Evolutionary conservation across 2,797 vertebrate species (phyloP).

Genomic region (Protonibea diacanthus): DNA sequence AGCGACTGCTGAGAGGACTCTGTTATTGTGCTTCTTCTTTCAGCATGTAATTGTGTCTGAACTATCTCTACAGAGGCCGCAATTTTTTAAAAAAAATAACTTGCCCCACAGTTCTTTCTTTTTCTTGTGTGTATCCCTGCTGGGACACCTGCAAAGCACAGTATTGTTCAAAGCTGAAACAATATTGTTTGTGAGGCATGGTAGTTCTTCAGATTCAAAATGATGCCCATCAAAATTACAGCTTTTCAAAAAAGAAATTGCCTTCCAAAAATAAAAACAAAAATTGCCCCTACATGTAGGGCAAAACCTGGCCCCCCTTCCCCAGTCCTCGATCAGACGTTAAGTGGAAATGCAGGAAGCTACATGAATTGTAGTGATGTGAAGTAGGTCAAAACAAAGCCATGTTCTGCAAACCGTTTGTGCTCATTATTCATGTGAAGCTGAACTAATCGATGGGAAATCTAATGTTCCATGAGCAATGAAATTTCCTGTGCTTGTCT

Average conservation of each 20-base stretch:
- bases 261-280: conserved; percentile 20
- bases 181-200: conserved; percentile 72
- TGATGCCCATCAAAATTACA: conserved; percentile 51
- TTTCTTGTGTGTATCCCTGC: conserved; percentile 58
- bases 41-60: conserved; percentile 63
- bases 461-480: conserved; percentile 73
- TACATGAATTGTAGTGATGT: conserved; percentile 23
- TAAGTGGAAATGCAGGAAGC: conserved; percentile 29
- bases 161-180: conserved; percentile 58
- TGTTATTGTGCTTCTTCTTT: conserved; percentile 62
- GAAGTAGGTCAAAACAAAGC: conserved; percentile 66
- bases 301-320: conserved; percentile 20
- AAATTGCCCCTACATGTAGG: neutral
- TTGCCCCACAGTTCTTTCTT: conserved; percentile 47
- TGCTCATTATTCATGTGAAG: conserved; percentile 64
- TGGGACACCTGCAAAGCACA: conserved; percentile 76
- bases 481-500: conserved; percentile 63
- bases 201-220: conserved; percentile 59
- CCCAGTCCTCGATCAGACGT: conserved; percentile 27
- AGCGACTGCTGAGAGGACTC: conserved; percentile 55
- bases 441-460: conserved; percentile 65
- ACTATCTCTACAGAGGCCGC: conserved; percentile 52
- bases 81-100: conserved; percentile 56
- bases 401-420: conserved; percentile 59
- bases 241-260: conserved; percentile 23